Evolutionary conservation across 2,888 invertebrate species (phyloP).

Genomic region (Mythimna albipuncta): DNA sequence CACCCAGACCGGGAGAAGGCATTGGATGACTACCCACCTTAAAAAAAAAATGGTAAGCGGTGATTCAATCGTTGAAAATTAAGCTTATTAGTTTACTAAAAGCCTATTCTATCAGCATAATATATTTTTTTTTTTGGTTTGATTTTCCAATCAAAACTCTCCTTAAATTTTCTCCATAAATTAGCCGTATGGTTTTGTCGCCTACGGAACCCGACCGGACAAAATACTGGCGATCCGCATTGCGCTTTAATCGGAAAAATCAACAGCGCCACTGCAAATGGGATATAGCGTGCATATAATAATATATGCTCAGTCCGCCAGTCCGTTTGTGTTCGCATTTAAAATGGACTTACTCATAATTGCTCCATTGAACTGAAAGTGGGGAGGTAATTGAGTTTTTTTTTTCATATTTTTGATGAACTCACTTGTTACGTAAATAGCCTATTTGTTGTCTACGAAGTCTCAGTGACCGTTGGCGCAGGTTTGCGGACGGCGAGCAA

Average conservation of each 20-base stretch:
- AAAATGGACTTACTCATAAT: slow-evolving; percentile 40
- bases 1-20: too few species aligned
- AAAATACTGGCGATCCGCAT: slow-evolving; percentile 78
- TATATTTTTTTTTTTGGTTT: too few species aligned
- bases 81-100: too few species aligned
- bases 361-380: slow-evolving; percentile 37
- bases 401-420: slow-evolving; percentile 6
- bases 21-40: too few species aligned
- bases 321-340: slow-evolving; percentile 43
- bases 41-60: too few species aligned
- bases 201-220: slow-evolving; percentile 70
- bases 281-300: slow-evolving; percentile 64
- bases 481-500: too few species aligned
- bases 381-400: slow-evolving; percentile 16
- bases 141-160: too few species aligned
- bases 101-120: too few species aligned
- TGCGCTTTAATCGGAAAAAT: slow-evolving; percentile 86
- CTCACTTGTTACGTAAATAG: neutral
- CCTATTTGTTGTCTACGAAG: too few species aligned
- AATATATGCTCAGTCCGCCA: slow-evolving; percentile 59
- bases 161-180: neutral
- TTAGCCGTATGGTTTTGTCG: slow-evolving; percentile 7
- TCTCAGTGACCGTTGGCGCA: too few species aligned
- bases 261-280: slow-evolving; percentile 76
- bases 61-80: too few species aligned